These are phyloP conservation scores for Dendrolimus punctatus DNA, from an alignment of 1,140 invertebrate species.

Conservation along the genomic window DNA sequence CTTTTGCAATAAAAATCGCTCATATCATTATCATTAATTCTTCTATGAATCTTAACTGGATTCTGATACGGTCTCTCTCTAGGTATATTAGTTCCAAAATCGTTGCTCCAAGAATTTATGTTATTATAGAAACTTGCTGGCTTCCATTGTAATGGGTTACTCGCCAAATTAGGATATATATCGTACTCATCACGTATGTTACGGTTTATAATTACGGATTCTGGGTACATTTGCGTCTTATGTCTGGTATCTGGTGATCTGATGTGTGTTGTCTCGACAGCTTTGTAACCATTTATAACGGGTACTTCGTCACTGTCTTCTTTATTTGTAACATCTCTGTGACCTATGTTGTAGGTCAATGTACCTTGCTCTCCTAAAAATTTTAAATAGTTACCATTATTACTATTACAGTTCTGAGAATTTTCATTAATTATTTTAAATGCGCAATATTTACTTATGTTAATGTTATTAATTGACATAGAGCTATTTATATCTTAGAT, in stretches of 20 bases:
- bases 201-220: conserved; percentile 27
- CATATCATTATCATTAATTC: conserved; percentile 39
- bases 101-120: conserved; percentile 46
- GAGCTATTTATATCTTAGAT: too few species aligned
- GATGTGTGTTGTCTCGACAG: conserved; percentile 52
- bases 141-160: conserved; percentile 44
- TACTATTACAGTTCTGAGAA: too few species aligned
- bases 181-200: conserved; percentile 50
- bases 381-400: background rate
- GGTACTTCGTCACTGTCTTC: conserved; percentile 52
- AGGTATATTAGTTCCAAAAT: conserved; percentile 18
- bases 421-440: too few species aligned
- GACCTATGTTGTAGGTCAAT: conserved; percentile 28
- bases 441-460: too few species aligned
- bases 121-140: conserved; percentile 52
- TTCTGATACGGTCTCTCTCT: conserved; percentile 24
- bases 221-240: conserved; percentile 27
- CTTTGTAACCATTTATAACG: conserved; percentile 43
- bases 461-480: too few species aligned
- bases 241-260: conserved; percentile 43
- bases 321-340: conserved; percentile 19
- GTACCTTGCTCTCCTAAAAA: conserved; percentile 24
- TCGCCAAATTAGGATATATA: conserved; percentile 41
- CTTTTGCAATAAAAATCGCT: conserved; percentile 58
- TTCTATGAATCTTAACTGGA: conserved; percentile 31